Percentiles rank a stretch among this genome's conserved stretches.
Evolutionary conservation across 2,797 vertebrate genomes (phyloP).

Genomic region (Ambastaia sidthimunki): DNA sequence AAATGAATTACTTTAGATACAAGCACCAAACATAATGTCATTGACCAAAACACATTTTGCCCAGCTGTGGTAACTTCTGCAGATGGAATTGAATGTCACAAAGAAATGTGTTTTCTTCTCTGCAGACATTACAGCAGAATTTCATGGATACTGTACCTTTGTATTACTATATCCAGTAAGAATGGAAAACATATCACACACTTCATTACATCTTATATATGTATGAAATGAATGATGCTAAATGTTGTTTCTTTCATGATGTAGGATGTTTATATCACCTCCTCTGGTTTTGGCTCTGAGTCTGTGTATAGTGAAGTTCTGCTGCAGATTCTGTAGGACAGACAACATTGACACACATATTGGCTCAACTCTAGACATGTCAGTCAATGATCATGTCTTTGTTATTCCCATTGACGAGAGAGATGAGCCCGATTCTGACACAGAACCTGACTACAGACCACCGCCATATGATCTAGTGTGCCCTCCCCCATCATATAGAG

Average conservation of each 20-base stretch:
- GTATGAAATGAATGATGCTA: not conserved
- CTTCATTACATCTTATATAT: not conserved
- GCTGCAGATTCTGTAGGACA: conserved; percentile 30
- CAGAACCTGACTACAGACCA: not conserved
- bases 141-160: conserved; percentile 30
- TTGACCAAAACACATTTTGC: not conserved
- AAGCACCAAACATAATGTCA: too few relatives aligned
- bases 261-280: conserved; percentile 20
- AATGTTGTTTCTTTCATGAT: not conserved
- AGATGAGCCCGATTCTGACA: not conserved
- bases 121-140: not conserved
- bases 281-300: conserved; percentile 9
- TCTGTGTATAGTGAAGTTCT: conserved; percentile 21
- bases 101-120: not conserved
- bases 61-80: too few relatives aligned
- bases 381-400: conserved; percentile 8
- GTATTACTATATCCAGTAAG: conserved; percentile 36
- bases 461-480: conserved; percentile 67
- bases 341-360: not conserved
- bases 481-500: conserved; percentile 69
- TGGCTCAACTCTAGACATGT: not conserved
- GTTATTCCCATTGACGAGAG: conserved; percentile 51
- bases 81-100: not conserved
- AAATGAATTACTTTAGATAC: too few relatives aligned
- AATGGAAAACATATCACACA: not conserved